Conservation (phyloP, 2,888 invertebrate genomes). For the Dasysyrphus albostriatus region DNA sequence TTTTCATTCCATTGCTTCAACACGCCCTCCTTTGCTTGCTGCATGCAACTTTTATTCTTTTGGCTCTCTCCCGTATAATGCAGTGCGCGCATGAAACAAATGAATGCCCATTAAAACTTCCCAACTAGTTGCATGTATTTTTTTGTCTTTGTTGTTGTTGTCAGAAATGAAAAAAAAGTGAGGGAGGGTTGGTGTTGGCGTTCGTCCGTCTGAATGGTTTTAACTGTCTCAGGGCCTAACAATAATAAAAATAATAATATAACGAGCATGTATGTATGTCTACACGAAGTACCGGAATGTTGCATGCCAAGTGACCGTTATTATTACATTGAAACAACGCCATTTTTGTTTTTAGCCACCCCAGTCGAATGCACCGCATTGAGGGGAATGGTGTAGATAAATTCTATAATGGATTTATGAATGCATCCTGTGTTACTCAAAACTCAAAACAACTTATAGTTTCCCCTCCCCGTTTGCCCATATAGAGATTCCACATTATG, state of each 20-base stretch:
- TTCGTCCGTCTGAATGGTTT: slow-evolving; percentile 21
- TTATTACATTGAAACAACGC: slow-evolving; percentile 36
- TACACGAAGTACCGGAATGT: slow-evolving; percentile 43
- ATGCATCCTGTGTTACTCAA: slow-evolving; percentile 49
- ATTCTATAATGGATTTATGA: slow-evolving; percentile 43
- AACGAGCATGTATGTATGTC: slow-evolving; percentile 1
- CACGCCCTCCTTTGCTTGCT: not conserved
- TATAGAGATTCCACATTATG: slow-evolving; percentile 26
- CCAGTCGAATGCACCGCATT: not conserved
- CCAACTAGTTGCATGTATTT: slow-evolving; percentile 28
- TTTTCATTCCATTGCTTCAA: slow-evolving; percentile 22
- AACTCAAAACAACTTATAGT: not conserved
- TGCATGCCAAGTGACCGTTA: slow-evolving; percentile 46
- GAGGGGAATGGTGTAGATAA: not conserved
- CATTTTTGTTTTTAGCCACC: slow-evolving; percentile 17
- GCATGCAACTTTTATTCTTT: not conserved
- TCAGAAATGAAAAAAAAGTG: not conserved
- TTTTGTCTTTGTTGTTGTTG: not conserved
- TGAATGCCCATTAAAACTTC: slow-evolving; percentile 53
- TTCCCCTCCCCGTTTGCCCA: no score
- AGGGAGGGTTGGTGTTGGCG: not conserved
- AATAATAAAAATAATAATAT: slow-evolving; percentile 6
- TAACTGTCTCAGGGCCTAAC: slow-evolving; percentile 21
- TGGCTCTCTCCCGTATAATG: not conserved
- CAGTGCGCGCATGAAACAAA: slow-evolving; percentile 44